Percentiles rank a stretch among this genome's conserved stretches.
These are phyloP conservation scores for Erinaceus europaeus DNA, from an alignment of 2,113 vertebrate species.

Conservation along the genomic window DNA sequence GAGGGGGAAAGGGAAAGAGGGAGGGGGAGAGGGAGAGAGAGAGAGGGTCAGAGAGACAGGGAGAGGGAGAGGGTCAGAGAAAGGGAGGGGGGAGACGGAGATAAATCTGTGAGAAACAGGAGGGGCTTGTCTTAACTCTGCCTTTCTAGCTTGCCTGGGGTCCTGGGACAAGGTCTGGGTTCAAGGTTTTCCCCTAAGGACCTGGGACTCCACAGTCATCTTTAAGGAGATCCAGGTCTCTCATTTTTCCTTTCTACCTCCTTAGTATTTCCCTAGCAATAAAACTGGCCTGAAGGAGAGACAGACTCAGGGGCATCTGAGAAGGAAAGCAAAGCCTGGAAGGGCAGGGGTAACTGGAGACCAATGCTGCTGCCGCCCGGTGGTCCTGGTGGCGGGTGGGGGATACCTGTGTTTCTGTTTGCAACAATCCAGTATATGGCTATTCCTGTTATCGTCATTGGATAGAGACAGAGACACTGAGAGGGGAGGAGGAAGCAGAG, in stretches of 20 bases:
- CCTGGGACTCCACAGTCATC: background rate
- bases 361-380: background rate
- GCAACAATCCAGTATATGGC: too few relatives aligned
- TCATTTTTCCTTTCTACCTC: background rate
- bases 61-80: too few relatives aligned
- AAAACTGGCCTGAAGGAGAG: background rate
- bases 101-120: rapidly evolving
- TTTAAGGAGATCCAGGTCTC: background rate
- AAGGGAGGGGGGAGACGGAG: background rate
- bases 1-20: too few relatives aligned
- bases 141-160: background rate
- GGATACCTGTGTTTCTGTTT: rapidly evolving
- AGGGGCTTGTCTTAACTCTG: background rate
- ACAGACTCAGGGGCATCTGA: background rate
- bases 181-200: background rate
- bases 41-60: too few relatives aligned
- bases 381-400: too few relatives aligned
- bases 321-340: background rate
- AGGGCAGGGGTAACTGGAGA: background rate
- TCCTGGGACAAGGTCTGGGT: background rate
- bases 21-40: too few relatives aligned
- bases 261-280: background rate
- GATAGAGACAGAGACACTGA: too few relatives aligned
- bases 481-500: too few relatives aligned
- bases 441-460: too few relatives aligned